These are phyloP conservation scores for Bactericera cockerelli DNA, from an alignment of 1,140 invertebrate genomes.

Conservation along the genomic window DNA sequence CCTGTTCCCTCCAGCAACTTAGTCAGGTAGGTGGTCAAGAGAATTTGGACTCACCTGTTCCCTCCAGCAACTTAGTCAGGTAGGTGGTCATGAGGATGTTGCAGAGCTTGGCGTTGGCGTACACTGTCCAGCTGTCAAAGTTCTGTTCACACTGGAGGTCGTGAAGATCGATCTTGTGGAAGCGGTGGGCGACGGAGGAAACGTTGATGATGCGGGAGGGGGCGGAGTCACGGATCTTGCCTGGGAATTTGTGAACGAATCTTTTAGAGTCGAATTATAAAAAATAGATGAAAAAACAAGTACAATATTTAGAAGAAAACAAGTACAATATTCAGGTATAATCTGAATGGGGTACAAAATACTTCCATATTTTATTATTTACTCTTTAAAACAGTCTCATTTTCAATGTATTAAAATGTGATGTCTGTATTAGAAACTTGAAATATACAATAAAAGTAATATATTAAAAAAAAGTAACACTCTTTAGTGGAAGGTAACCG, in stretches of 20 bases:
- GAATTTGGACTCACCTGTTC: slow-evolving; percentile 50
- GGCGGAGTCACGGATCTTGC: slow-evolving; percentile 59
- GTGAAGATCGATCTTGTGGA: slow-evolving; percentile 54
- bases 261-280: slow-evolving; percentile 11
- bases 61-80: slow-evolving; percentile 57
- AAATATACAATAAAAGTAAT: no score
- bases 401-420: no score
- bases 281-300: no score
- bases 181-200: slow-evolving; percentile 62
- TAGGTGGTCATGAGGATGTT: slow-evolving; percentile 79
- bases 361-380: not conserved
- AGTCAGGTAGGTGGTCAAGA: slow-evolving; percentile 70
- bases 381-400: no score
- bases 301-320: no score
- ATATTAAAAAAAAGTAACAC: no score
- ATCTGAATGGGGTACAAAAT: no score
- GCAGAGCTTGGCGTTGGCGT: slow-evolving; percentile 72
- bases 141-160: slow-evolving; percentile 57
- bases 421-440: no score
- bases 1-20: slow-evolving; percentile 56
- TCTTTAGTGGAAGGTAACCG: no score
- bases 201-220: slow-evolving; percentile 72
- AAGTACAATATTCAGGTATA: not conserved
- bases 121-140: slow-evolving; percentile 47
- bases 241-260: slow-evolving; percentile 31